A percentile compares a stretch with the other conserved stretches of the same genome.
phyloP scores from a whole-genome alignment of 2,113 vertebrate species.

The Chitala chitala region DNA sequence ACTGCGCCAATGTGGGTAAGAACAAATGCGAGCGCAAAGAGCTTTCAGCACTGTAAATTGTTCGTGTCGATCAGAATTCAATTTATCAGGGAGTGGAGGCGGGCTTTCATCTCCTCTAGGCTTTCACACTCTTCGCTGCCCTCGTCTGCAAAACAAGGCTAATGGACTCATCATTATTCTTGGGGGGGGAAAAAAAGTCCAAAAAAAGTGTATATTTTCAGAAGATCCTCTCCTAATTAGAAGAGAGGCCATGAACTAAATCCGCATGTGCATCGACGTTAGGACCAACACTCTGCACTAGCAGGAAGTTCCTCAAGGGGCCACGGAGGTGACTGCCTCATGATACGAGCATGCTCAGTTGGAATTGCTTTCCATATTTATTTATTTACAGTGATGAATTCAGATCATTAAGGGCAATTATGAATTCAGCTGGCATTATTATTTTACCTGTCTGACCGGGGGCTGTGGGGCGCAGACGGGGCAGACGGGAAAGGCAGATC shows the following conservation, averaged over 20 bases:
- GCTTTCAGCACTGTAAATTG: constrained; percentile 34
- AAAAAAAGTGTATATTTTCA: not conserved
- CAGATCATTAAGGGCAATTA: not conserved
- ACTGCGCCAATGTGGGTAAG: constrained; percentile 25
- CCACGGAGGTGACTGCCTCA: not conserved
- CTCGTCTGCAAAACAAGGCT: constrained; percentile 29
- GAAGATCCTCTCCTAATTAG: constrained; percentile 26
- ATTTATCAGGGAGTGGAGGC: constrained; percentile 40
- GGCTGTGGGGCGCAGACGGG: not conserved
- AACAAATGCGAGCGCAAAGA: constrained; percentile 26
- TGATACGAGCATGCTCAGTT: not conserved
- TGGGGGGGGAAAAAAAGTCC: constrained; percentile 14
- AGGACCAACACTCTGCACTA: not conserved
- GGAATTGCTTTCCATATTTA: not conserved
- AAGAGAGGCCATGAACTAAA: constrained; percentile 27
- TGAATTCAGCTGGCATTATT: not conserved
- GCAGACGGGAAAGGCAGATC: not conserved
- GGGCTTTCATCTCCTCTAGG: constrained; percentile 53
- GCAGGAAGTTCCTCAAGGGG: not conserved
- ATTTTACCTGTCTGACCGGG: not conserved
- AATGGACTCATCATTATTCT: constrained; percentile 46
- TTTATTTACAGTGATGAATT: not conserved
- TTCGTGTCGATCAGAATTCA: constrained; percentile 37
- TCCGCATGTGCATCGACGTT: constrained; percentile 18
- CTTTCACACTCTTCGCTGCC: constrained; percentile 45